phyloP scores from a whole-genome alignment of 2,113 vertebrate genomes.

The Lycaon pictus region DNA sequence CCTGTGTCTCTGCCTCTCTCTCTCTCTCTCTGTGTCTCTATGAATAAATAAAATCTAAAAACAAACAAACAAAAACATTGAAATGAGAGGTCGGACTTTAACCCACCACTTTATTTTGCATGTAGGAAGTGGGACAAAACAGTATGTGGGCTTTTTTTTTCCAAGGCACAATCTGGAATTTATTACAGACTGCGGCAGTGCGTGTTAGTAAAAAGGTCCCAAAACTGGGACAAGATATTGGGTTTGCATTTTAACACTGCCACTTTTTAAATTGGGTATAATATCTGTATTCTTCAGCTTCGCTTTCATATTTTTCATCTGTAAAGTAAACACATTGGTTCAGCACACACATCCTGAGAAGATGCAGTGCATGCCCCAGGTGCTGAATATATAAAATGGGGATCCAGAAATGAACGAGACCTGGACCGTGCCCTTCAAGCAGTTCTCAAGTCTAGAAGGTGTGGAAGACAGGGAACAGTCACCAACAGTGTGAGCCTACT shows the following conservation, averaged over 20 bases:
- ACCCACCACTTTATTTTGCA: not conserved
- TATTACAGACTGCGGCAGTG: not conserved
- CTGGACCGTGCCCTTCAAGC: not conserved
- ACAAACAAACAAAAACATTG: no score
- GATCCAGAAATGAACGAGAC: not conserved
- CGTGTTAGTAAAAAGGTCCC: not conserved
- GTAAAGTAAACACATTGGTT: not conserved
- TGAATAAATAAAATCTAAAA: no score
- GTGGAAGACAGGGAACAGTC: not conserved
- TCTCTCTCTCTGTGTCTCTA: no score
- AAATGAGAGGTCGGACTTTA: not conserved
- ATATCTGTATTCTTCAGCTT: not conserved
- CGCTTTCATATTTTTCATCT: not conserved
- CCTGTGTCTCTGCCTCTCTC: no score
- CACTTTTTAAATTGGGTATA: no score
- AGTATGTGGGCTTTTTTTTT: not conserved
- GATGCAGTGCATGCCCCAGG: not conserved
- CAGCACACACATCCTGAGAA: not conserved
- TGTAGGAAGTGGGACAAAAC: not conserved
- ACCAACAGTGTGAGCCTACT: fast-evolving
- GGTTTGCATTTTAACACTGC: no score
- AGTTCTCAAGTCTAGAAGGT: not conserved
- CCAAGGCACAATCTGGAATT: not conserved
- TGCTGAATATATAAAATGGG: not conserved
- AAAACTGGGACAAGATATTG: not conserved